Evolutionary conservation across 2,888 invertebrate genomes (phyloP).

Genomic region (Magallana nippona): DNA sequence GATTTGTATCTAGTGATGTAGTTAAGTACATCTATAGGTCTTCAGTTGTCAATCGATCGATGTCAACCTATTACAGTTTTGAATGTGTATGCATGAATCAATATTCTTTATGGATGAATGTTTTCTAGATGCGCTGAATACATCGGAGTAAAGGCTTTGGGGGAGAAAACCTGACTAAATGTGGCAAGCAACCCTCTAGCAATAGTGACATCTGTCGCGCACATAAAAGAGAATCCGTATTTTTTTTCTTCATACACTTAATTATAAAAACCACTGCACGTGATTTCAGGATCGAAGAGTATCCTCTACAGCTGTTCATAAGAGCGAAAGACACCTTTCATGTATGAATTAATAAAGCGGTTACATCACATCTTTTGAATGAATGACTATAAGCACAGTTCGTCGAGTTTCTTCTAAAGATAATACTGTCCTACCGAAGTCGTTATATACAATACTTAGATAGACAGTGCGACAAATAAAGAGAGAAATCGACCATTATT

Average conservation of each 20-base stretch:
- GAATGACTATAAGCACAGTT: not conserved
- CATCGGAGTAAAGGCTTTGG: not conserved
- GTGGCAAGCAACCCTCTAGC: not conserved
- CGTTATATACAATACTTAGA: too few relatives aligned
- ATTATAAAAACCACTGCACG: not conserved
- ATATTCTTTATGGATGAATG: slow-evolving; percentile 9
- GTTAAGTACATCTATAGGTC: not conserved
- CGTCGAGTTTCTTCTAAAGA: not conserved
- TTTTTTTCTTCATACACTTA: not conserved
- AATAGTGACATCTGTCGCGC: slow-evolving; percentile 4
- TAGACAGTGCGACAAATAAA: slow-evolving; percentile 19
- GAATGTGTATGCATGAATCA: not conserved
- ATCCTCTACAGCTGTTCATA: not conserved
- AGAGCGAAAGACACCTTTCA: not conserved
- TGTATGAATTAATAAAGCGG: not conserved
- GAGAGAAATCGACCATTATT: not conserved
- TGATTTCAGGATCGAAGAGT: not conserved
- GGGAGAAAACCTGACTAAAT: not conserved
- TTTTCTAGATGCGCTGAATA: not conserved
- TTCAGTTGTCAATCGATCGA: not conserved
- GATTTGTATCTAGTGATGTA: not conserved
- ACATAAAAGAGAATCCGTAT: not conserved
- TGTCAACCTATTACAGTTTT: not conserved
- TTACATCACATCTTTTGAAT: not conserved
- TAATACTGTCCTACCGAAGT: not conserved